Evolutionary conservation across 2,797 vertebrate genomes (phyloP), one percentile per base, ranked within the genome.

Genomic region (Petrocephalus schoutedeni): DNA sequence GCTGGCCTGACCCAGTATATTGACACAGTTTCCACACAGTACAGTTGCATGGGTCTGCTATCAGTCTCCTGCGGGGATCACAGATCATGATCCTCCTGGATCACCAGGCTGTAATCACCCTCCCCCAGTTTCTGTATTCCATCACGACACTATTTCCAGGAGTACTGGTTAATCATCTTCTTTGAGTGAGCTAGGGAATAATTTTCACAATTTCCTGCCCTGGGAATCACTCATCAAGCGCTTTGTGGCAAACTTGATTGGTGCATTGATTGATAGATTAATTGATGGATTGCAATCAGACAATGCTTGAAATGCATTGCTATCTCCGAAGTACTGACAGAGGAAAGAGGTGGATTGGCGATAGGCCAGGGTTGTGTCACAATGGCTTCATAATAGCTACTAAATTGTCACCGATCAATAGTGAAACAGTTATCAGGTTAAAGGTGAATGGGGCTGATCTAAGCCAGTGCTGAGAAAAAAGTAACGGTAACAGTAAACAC

Each of bases 251-350:
- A 85, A 58, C 32, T 7, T 57, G 56, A 85, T 58, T 56, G 83
- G 53, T 85, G 23, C 23, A 85, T 49, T 85, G 51, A 85, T 84
- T 84, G 45, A 85, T 85, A 56, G 56, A 85, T 85, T 49, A 54
- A 32, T 54, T 49, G 45, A 58, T 51, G 56, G 53, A 85, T 14
- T 57, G 83, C 19, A 54, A 54, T 85, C 51, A 85, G 51, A 85
- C 83, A 8, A 45, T 80, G 74, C 74, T 80, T 49, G 19, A 49
- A 49, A 80, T 80, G 16, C 41, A 19, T 80, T 49, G 36, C 74
- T 49, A n/a, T 45, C 74, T 49, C 21, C 19, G 3, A 41, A 49
- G 74, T 49, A 49, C 74, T 80, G 41, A 80, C 41, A 49, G 19
- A 45, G n/a, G 41, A 45, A 77, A 77, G 64, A 71, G 21, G 19